Percentiles rank a stretch among this genome's conserved stretches.
Evolutionary conservation across 2,888 invertebrate species (phyloP).

Genomic region (Trichogramma evanescens): DNA sequence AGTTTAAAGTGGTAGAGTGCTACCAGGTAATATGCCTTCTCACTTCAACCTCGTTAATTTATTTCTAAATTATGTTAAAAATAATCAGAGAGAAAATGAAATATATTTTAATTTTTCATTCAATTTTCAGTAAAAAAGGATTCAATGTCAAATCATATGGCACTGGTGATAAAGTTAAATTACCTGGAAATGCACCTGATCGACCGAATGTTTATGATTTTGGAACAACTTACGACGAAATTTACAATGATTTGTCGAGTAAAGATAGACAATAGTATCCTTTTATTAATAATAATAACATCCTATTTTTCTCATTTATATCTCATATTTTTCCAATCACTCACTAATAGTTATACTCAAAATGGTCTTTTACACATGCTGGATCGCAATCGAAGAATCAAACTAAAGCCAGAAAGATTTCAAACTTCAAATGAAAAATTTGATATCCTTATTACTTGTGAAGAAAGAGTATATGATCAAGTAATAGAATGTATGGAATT

Average conservation of each 20-base stretch:
- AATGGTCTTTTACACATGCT: constrained; percentile 97
- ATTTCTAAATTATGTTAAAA: no score
- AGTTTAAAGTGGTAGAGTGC: not conserved
- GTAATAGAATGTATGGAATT: constrained; percentile 89
- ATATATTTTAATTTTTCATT: constrained; percentile 14
- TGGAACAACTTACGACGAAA: constrained; percentile 89
- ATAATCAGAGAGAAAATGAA: no score
- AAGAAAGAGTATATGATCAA: constrained; percentile 98
- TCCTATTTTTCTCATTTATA: not conserved
- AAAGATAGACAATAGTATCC: constrained; percentile 89
- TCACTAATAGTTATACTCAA: constrained; percentile 72
- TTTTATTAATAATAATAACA: constrained; percentile 27
- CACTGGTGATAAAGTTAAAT: constrained; percentile 90
- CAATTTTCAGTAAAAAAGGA: constrained; percentile 76
- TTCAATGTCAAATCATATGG: constrained; percentile 92
- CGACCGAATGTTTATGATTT: constrained; percentile 97
- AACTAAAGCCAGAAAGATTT: constrained; percentile 88
- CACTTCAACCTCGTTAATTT: no score
- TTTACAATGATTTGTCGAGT: constrained; percentile 81
- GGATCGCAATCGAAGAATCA: constrained; percentile 93
- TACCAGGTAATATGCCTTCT: not conserved
- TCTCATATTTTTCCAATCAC: constrained; percentile 31
- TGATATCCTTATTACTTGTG: constrained; percentile 93
- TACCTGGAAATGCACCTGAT: constrained; percentile 90
- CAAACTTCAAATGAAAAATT: constrained; percentile 84